Base-by-base conservation (phyloP, 1,140 invertebrate genomes). In the Gyrodactylus bullatarudis region DNA sequence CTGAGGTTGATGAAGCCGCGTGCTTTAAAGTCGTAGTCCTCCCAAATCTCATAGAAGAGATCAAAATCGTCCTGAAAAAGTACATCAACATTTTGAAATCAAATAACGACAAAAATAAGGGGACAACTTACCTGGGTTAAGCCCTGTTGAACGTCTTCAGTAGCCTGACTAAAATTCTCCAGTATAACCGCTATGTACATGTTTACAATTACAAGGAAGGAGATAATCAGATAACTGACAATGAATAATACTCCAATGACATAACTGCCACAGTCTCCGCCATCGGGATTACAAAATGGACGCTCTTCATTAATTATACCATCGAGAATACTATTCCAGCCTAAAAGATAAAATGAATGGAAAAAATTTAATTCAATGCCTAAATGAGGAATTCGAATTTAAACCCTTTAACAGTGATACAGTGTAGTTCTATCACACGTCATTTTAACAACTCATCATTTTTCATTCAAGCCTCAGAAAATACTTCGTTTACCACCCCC, bases 21-120 rank as follows among this genome's bases (percentile, higher is more conserved):
- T 71, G 92, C 92, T 78, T 95, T 89, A 0, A 92, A 91, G 82
- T 97, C 93, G 81, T 91, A 97, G 77, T 91, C 87, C 79, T 95
- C 91, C 93, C 93, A 97, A 76, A 95, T 93, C 82, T 96, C 92
- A 80, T 97, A 97, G 82, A 94, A 97, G 90, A 96, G 94, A 79
- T 97, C 93, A 83, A 96, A 96, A 80, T 97, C 92, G 81, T 97
- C 92, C 79, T 94, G 91, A 26, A 92, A 96, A 68, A 96, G 84
- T 16, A 16, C 34, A 54, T 54, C 8, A 54, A 54, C 8, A 54
- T 54, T 54, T 16, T 54, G 34, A 54, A 16, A 54, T 8, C 8
- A 54, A 54, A 54, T 16, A 8, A 54, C n/a, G n/a, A 54, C 34
- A 16, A n/a, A 54, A 54, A 54, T 16, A 54, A 8, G n/a, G 8